Conservation (phyloP, 2,888 invertebrate genomes). For the Noctua fimbriata region DNA sequence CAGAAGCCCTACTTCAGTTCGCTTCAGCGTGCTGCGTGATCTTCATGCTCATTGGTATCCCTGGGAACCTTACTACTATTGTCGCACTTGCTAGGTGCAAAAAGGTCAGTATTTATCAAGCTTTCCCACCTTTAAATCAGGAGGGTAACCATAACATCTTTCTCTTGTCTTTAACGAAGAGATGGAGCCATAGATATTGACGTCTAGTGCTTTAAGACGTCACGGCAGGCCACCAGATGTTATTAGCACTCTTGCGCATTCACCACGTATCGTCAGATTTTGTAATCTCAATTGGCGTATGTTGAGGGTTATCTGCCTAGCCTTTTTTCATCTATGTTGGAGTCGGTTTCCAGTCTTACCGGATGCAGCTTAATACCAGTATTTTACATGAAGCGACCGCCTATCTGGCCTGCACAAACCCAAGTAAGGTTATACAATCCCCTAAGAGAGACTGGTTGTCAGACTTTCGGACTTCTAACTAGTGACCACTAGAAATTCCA, state of each 20-base stretch:
- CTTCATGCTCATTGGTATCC: conserved; percentile 94
- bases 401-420: no score
- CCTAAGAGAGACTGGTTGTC: no score
- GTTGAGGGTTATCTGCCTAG: background rate
- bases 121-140: background rate
- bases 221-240: no score
- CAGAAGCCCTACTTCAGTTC: conserved; percentile 91
- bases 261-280: no score
- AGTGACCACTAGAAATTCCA: no score
- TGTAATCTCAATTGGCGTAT: no score
- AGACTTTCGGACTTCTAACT: no score
- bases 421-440: no score
- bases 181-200: background rate
- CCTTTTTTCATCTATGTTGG: background rate
- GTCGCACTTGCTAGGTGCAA: conserved; percentile 93
- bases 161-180: background rate
- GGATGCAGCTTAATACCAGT: background rate
- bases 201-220: background rate
- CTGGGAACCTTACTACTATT: conserved; percentile 95
- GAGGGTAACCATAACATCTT: background rate
- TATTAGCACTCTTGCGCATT: no score
- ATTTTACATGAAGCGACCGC: no score
- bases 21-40: conserved; percentile 93
- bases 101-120: conserved; percentile 89
- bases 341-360: background rate